These are phyloP conservation scores for Setipinna tenuifilis DNA, from an alignment of 2,797 vertebrate species.

Conservation along the genomic window DNA sequence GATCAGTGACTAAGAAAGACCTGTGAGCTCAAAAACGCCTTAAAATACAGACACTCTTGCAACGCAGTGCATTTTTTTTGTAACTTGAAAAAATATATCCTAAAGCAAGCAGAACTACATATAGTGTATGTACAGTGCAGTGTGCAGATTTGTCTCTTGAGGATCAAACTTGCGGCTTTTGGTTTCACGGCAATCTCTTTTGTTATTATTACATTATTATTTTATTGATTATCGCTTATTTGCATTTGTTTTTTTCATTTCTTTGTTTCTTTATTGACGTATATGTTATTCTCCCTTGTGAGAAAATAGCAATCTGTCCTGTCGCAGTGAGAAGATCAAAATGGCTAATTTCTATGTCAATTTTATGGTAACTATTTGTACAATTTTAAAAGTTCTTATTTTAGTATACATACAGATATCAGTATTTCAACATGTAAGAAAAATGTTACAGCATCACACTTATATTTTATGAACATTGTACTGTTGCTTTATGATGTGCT, in stretches of 20 bases:
- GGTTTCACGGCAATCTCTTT: slow-evolving; percentile 90
- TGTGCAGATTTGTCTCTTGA: slow-evolving; percentile 92
- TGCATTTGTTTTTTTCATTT: slow-evolving; percentile 53
- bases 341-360: slow-evolving; percentile 98
- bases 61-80: slow-evolving; percentile 91
- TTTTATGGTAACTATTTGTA: slow-evolving; percentile 99
- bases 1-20: slow-evolving; percentile 77
- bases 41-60: slow-evolving; percentile 97
- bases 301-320: slow-evolving; percentile 86
- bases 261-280: slow-evolving; percentile 71
- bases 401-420: slow-evolving; percentile 99
- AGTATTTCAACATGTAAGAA: slow-evolving; percentile 99
- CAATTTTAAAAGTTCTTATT: slow-evolving; percentile 99
- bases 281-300: slow-evolving; percentile 91
- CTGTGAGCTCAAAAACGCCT: slow-evolving; percentile 99
- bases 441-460: slow-evolving; percentile 97
- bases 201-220: slow-evolving; percentile 69
- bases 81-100: slow-evolving; percentile 96
- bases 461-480: slow-evolving; percentile 99
- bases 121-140: slow-evolving; percentile 93
- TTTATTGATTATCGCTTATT: slow-evolving; percentile 79
- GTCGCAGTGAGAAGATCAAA: slow-evolving; percentile 83
- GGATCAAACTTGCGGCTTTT: slow-evolving; percentile 87
- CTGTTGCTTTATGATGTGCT: slow-evolving; percentile 99
- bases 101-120: slow-evolving; percentile 93